phyloP scores from a whole-genome alignment of 1,140 invertebrate species.

The Drosophila kepulauana region DNA sequence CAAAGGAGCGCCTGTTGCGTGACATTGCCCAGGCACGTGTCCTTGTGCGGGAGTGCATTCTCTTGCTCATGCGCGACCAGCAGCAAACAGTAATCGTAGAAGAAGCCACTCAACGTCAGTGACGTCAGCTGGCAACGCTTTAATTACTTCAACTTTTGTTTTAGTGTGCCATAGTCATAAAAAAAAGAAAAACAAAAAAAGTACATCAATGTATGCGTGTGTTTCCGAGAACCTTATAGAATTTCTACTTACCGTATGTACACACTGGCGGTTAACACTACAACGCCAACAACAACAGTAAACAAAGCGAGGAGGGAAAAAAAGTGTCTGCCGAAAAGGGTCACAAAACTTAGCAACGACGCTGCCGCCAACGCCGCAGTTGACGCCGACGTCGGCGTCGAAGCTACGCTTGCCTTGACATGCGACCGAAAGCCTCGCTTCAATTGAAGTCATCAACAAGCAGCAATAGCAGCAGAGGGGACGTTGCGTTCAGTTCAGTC shows the following conservation, averaged over 20 bases:
- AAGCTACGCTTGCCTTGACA: constrained; percentile 44
- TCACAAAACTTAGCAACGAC: constrained; percentile 34
- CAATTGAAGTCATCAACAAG: constrained; percentile 35
- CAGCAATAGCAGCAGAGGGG: constrained; percentile 3
- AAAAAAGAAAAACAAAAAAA: constrained; percentile 24
- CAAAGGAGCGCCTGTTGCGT: constrained; percentile 64
- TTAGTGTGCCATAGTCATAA: constrained; percentile 44
- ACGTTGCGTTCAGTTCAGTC: constrained; percentile 59
- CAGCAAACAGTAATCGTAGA: not conserved
- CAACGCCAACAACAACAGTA: constrained; percentile 14
- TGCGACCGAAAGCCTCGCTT: constrained; percentile 52
- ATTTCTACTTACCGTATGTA: constrained; percentile 1
- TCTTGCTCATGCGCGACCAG: constrained; percentile 51
- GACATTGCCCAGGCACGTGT: constrained; percentile 67
- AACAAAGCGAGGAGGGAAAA: not conserved
- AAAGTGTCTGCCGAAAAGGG: constrained; percentile 35
- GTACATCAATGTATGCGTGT: constrained; percentile 19
- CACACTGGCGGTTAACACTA: constrained; percentile 42
- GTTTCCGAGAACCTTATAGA: constrained; percentile 26
- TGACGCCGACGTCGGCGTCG: not conserved
- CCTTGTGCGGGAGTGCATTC: constrained; percentile 47
- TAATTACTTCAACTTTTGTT: constrained; percentile 27
- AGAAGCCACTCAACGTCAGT: constrained; percentile 21
- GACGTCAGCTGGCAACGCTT: constrained; percentile 44
- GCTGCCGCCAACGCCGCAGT: not conserved